Evolutionary conservation across 2,888 invertebrate species (phyloP), one percentile per base, ranked within the genome.

Genomic region (Drosophila anomelani): DNA sequence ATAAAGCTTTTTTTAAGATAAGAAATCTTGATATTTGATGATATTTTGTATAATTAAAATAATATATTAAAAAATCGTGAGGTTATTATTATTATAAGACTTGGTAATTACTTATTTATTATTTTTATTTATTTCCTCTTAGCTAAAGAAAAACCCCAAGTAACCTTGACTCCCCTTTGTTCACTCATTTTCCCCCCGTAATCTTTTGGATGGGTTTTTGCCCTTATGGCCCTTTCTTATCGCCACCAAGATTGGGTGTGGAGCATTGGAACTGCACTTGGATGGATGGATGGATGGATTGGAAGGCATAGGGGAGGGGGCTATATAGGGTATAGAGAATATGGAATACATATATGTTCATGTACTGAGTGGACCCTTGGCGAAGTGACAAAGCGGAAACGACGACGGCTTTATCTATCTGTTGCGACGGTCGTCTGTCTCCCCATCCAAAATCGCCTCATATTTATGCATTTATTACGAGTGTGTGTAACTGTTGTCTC

Each of bases 391-490:
- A 36, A 64, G 51, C 64, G 64, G 64, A 66, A 66, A 53, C 43
- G 51, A 51, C 49, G 29, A 29, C 29, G 17, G 23, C 51, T 53
- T 17, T 49, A 32, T 53, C 26, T 49, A 38, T 39, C 32, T 60
- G 60, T 32, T 20, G 62, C 46, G 8, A 0, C 10, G 10, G 10
- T 10, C 4, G 55, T 43, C 32, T 44, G 55, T 43, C 32, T 44
- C 12, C 29, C 39, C 38, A 32, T 32, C 47, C 15, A 0, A 41
- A 49, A 41, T 60, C 64, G 64, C 64, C 43, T 63, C 36, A 53
- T 51, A 66, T 66, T 66, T 63, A 51, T 66, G 62, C 66, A 44
- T 64, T 66, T 51, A 66, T 64, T 64, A 66, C 38, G 54, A 53
- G 36, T 53, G 51, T 53, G 54, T 54, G 38, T 66, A 64, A 66